Conservation (phyloP, 2,797 vertebrate genomes). For the Eremophila alpestris region DNA sequence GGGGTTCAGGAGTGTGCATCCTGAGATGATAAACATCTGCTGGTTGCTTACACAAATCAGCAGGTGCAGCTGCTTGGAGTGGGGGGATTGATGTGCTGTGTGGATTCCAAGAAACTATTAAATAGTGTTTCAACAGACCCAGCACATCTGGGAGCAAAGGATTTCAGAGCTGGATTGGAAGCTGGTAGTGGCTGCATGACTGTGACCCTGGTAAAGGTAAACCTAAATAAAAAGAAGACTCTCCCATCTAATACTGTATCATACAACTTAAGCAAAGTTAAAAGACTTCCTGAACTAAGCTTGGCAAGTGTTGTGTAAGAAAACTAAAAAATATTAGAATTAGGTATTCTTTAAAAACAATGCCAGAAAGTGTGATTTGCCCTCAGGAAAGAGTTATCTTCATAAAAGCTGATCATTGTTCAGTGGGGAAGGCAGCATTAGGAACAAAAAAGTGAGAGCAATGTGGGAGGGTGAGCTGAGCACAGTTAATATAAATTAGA, state of each 20-base stretch:
- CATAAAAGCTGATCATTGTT: neutral
- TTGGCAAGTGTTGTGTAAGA: neutral
- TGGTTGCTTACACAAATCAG: neutral
- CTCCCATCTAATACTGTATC: neutral
- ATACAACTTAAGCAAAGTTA: neutral
- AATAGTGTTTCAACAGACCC: neutral
- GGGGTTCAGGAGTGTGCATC: neutral
- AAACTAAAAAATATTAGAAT: neutral
- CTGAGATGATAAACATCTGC: neutral
- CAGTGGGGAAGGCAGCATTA: neutral
- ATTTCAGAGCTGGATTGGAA: neutral
- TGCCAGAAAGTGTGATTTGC: neutral
- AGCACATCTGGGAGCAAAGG: neutral
- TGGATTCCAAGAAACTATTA: neutral
- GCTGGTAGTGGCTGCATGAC: neutral
- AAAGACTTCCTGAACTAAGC: neutral
- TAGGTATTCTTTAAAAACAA: neutral
- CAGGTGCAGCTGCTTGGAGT: neutral
- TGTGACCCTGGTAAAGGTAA: neutral
- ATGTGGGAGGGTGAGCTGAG: neutral
- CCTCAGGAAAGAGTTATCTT: neutral
- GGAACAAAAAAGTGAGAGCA: neutral
- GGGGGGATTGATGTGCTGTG: neutral
- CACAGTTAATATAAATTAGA: constrained; percentile 27
- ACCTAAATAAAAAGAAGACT: neutral